Evolutionary conservation across 2,888 invertebrate species (phyloP).

Genomic region (Lymantria dispar): DNA sequence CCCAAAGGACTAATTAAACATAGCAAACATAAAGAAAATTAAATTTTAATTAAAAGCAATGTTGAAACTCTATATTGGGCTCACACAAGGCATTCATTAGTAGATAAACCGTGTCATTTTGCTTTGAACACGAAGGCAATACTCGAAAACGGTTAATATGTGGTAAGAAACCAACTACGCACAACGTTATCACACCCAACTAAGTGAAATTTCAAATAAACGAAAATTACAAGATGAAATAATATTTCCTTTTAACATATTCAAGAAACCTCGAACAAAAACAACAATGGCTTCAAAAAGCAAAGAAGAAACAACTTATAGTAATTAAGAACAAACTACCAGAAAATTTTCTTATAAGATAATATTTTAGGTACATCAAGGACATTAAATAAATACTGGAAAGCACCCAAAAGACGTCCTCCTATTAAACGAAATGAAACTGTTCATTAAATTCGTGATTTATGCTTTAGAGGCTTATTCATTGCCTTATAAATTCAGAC

Average conservation of each 20-base stretch:
- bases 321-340: conserved; percentile 58
- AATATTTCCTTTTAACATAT: conserved; percentile 54
- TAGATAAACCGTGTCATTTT: no score
- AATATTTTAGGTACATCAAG: conserved; percentile 52
- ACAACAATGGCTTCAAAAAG: conserved; percentile 2
- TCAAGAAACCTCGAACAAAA: conserved; percentile 65
- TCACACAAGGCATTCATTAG: no score
- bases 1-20: no score
- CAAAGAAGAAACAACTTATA: conserved; percentile 55
- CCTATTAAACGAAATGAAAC: conserved; percentile 37
- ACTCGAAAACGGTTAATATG: conserved; percentile 34
- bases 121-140: no score
- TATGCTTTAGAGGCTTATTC: conserved; percentile 53
- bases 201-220: conserved; percentile 57
- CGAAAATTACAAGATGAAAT: conserved; percentile 45
- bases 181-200: conserved; percentile 28
- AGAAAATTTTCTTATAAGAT: conserved; percentile 57
- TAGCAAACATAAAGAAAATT: no score
- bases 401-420: conserved; percentile 22
- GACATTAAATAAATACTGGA: conserved; percentile 48
- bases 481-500: conserved; percentile 50
- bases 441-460: conserved; percentile 53
- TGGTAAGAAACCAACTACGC: conserved; percentile 30
- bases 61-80: no score
- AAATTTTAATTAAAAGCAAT: no score